Conservation (phyloP, 2,888 invertebrate genomes). For the Diplazon laetatorius region DNA sequence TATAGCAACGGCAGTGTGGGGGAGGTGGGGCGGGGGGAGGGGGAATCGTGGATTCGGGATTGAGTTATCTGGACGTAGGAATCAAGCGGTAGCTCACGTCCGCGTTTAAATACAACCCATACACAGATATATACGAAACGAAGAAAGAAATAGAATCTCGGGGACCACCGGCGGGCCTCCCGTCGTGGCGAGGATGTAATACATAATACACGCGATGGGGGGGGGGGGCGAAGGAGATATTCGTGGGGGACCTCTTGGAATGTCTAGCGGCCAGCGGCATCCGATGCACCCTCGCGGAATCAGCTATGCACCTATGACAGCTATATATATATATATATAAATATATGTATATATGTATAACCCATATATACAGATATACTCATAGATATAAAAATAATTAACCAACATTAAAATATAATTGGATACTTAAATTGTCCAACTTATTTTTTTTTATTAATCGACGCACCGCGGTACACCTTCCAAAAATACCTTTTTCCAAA, state of each 20-base stretch:
- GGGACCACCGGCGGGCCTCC: constrained; percentile 59
- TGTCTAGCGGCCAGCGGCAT: constrained; percentile 43
- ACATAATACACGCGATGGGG: constrained; percentile 61
- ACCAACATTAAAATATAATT: too few relatives aligned
- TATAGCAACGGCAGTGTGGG: constrained; percentile 35
- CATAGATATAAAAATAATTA: too few relatives aligned
- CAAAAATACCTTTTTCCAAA: too few relatives aligned
- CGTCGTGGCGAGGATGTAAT: constrained; percentile 65
- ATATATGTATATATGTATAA: too few relatives aligned
- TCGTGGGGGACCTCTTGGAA: constrained; percentile 64
- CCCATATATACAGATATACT: too few relatives aligned
- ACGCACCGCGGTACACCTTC: too few relatives aligned
- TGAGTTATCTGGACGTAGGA: constrained; percentile 66
- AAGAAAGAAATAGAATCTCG: constrained; percentile 56
- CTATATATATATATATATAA: not conserved
- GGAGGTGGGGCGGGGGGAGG: too few relatives aligned
- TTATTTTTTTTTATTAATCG: too few relatives aligned
- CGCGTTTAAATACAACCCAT: constrained; percentile 65
- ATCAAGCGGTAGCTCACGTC: constrained; percentile 69
- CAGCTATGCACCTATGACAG: constrained; percentile 35
- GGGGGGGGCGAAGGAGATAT: constrained; percentile 27
- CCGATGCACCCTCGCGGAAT: constrained; percentile 38
- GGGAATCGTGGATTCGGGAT: constrained; percentile 61
- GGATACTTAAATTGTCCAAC: too few relatives aligned
- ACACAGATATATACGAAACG: constrained; percentile 38